phyloP scores from a whole-genome alignment of 2,113 vertebrate genomes.

The Oryzias melastigma region DNA sequence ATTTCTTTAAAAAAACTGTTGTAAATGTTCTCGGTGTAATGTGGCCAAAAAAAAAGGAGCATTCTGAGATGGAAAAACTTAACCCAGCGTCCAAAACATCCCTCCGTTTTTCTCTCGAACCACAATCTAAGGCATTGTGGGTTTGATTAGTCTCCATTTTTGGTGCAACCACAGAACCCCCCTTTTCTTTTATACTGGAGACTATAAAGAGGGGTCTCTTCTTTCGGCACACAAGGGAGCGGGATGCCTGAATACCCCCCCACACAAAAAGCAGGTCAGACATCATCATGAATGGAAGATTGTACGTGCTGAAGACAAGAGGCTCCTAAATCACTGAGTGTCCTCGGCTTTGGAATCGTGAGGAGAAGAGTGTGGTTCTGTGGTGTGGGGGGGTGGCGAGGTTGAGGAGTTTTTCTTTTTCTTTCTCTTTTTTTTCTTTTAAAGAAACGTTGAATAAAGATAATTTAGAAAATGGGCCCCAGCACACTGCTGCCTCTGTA shows the following conservation, averaged over 20 bases:
- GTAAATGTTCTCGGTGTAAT: conserved; percentile 37
- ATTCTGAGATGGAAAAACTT: conserved; percentile 37
- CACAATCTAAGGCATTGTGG: conserved; percentile 45
- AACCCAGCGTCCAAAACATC: conserved; percentile 11
- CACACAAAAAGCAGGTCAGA: conserved; percentile 41
- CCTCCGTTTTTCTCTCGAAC: conserved; percentile 12
- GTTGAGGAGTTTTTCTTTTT: background rate
- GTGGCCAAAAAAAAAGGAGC: conserved; percentile 19
- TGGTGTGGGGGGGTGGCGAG: background rate
- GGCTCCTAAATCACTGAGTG: conserved; percentile 59
- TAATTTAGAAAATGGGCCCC: conserved; percentile 72
- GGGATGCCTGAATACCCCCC: conserved; percentile 24
- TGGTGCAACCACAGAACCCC: conserved; percentile 22
- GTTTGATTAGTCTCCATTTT: conserved; percentile 49
- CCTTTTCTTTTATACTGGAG: conserved; percentile 16
- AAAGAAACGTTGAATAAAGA: conserved; percentile 68
- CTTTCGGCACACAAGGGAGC: conserved; percentile 35
- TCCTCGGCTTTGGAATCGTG: conserved; percentile 41
- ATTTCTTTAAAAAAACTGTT: conserved; percentile 22
- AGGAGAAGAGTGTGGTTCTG: conserved; percentile 15
- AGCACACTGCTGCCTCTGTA: conserved; percentile 71
- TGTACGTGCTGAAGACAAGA: conserved; percentile 66
- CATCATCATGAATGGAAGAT: conserved; percentile 73
- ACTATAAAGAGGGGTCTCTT: conserved; percentile 21
- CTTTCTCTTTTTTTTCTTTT: conserved; percentile 36